Evolutionary conservation across 2,797 vertebrate species (phyloP).

Genomic region (Ciconia nigra): DNA sequence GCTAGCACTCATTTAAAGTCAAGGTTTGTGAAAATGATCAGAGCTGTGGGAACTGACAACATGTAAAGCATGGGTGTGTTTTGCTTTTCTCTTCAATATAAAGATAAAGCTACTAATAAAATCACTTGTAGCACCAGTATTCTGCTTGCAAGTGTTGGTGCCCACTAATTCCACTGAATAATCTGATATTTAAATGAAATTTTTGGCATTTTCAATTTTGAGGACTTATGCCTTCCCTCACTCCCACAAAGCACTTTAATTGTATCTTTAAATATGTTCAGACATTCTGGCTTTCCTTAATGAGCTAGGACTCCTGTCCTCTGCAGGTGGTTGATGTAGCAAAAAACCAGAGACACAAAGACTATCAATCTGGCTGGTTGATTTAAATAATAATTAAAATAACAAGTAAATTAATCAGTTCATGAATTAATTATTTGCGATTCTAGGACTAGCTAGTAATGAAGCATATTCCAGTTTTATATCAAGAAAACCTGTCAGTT

Average conservation of each 20-base stretch:
- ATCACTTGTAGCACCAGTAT: neutral
- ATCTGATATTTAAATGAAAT: conserved; percentile 39
- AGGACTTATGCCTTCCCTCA: neutral
- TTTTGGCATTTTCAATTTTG: conserved; percentile 32
- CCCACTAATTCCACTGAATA: neutral
- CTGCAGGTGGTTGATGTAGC: neutral
- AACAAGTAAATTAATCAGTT: neutral
- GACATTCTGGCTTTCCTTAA: conserved; percentile 42
- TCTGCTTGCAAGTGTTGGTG: neutral
- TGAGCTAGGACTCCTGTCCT: neutral
- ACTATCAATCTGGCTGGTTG: neutral
- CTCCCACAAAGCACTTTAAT: conserved; percentile 17
- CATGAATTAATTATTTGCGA: neutral
- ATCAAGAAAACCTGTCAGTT: neutral
- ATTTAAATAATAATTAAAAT: conserved; percentile 24
- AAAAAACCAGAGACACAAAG: neutral
- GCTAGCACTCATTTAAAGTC: conserved; percentile 7
- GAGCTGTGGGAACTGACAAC: neutral
- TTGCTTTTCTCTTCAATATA: neutral
- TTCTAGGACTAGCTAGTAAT: neutral
- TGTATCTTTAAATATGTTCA: conserved; percentile 27
- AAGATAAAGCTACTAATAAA: neutral
- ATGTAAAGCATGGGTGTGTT: neutral
- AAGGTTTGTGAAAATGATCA: neutral
- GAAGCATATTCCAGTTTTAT: neutral